A percentile compares a stretch with the other conserved stretches of the same genome.
Evolutionary conservation across 2,113 vertebrate genomes (phyloP).

Genomic region (Athene cunicularia): DNA sequence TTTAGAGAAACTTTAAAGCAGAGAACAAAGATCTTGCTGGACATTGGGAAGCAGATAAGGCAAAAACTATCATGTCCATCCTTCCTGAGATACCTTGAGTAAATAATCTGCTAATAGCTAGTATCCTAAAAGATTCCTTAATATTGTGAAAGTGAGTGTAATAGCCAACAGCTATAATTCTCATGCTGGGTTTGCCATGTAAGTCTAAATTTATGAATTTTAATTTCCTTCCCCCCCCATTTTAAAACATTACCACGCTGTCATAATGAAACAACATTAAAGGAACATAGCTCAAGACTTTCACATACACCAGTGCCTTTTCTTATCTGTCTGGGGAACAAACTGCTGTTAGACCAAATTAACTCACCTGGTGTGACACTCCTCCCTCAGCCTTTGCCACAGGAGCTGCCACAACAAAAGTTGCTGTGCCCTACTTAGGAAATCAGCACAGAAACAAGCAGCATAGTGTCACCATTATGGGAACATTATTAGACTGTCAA

Average conservation of each 20-base stretch:
- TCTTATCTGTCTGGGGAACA: conserved; percentile 3
- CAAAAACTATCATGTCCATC: background rate
- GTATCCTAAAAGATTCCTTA: background rate
- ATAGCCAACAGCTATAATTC: background rate
- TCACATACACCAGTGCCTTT: background rate
- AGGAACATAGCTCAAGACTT: background rate
- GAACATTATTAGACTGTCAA: background rate
- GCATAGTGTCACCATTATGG: background rate
- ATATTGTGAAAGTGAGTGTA: background rate
- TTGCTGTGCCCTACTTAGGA: background rate
- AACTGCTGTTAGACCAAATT: conserved; percentile 23
- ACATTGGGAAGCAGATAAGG: background rate
- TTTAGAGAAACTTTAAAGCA: background rate
- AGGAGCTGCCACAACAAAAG: background rate
- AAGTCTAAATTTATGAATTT: background rate
- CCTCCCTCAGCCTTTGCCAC: conserved; percentile 12
- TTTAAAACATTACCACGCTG: background rate
- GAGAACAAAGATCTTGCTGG: background rate
- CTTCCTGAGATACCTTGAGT: background rate
- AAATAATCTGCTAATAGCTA: background rate
- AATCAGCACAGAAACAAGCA: background rate
- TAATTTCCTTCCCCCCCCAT: background rate
- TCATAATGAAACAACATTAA: background rate
- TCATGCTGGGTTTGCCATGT: background rate
- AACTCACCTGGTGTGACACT: background rate